Percentiles rank a stretch among this genome's conserved stretches.
These are phyloP conservation scores for Piezodorus guildinii DNA, from an alignment of 1,140 invertebrate species.

Conservation along the genomic window DNA sequence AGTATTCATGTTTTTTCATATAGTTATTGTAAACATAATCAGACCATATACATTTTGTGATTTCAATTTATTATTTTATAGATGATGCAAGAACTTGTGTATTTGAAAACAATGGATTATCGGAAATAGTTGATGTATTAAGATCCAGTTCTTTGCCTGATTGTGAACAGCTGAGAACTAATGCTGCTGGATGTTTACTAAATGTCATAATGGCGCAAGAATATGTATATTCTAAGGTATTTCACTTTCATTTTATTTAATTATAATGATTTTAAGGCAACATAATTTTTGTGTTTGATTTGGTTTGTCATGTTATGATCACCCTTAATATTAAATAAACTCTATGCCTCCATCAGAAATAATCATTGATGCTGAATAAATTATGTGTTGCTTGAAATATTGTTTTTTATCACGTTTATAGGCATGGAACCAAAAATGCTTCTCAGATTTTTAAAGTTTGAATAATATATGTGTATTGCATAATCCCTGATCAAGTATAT, in stretches of 20 bases:
- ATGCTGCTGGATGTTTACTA: conserved; percentile 52
- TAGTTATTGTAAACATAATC: conserved; percentile 5
- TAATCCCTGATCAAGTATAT: no score
- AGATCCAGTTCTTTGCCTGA: conserved; percentile 19
- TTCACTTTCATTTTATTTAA: not conserved
- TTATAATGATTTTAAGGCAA: no score
- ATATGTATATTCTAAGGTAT: conserved; percentile 41
- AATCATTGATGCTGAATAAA: no score
- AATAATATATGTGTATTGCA: no score
- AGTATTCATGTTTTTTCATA: conserved; percentile 29
- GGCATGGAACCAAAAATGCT: no score
- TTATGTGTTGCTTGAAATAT: no score
- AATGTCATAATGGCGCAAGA: conserved; percentile 69
- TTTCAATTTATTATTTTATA: conserved; percentile 24
- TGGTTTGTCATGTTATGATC: no score
- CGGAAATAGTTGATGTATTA: conserved; percentile 35
- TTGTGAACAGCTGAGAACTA: conserved; percentile 28
- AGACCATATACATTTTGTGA: not conserved
- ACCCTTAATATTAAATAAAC: no score
- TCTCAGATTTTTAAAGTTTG: no score
- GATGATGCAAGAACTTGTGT: conserved; percentile 43
- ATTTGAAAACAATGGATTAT: conserved; percentile 46
- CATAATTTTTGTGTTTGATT: no score
- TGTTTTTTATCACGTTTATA: no score
- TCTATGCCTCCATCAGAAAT: no score